Evolutionary conservation across 2,888 invertebrate genomes (phyloP).

Genomic region (Synergus japonicus): DNA sequence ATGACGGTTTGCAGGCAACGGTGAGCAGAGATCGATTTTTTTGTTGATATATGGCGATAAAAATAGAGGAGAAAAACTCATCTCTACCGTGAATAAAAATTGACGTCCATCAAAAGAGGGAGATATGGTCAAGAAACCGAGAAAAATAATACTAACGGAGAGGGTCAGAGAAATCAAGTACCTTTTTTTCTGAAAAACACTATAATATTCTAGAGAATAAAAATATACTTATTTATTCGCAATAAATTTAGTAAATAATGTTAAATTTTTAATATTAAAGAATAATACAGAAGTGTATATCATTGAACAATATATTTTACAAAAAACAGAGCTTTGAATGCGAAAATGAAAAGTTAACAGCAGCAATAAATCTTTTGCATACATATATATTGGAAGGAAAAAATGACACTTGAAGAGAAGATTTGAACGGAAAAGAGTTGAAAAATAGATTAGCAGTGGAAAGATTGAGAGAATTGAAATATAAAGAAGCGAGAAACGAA

Average conservation of each 20-base stretch:
- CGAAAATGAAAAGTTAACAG: neutral
- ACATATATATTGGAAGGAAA: neutral
- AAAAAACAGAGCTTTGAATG: neutral
- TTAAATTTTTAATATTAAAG: no score
- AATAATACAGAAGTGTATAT: no score
- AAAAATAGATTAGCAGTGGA: constrained; percentile 30
- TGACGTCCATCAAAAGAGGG: constrained; percentile 4
- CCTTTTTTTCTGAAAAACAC: neutral
- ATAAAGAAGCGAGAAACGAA: constrained; percentile 39
- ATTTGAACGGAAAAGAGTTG: neutral
- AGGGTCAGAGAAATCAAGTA: neutral
- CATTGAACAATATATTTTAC: neutral
- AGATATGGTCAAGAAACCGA: neutral
- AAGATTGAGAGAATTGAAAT: constrained; percentile 43
- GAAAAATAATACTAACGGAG: neutral
- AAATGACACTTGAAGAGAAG: neutral
- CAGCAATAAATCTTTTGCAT: no score
- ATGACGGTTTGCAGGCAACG: neutral
- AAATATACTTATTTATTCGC: neutral
- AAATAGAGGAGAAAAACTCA: constrained; percentile 21
- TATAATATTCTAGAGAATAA: neutral
- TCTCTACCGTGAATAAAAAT: neutral
- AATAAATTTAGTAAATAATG: no score
- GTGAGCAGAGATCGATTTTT: constrained; percentile 3
- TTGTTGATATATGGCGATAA: neutral